A percentile compares a stretch with the other conserved stretches of the same genome.
phyloP scores from a whole-genome alignment of 2,113 vertebrate species.

The Urocolius indicus region DNA sequence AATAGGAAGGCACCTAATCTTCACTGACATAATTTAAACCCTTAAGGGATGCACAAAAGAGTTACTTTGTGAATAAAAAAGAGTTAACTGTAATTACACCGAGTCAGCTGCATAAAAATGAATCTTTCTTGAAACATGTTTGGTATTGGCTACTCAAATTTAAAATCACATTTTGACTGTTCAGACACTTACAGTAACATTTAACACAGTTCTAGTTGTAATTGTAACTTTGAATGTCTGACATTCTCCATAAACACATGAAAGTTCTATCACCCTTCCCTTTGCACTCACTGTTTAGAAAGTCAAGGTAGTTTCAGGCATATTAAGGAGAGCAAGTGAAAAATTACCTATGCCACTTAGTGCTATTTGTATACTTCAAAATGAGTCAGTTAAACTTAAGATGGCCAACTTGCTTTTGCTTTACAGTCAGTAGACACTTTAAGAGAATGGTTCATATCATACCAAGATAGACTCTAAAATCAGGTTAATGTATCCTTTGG shows the following conservation, averaged over 20 bases:
- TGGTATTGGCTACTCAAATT: neutral
- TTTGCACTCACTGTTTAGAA: neutral
- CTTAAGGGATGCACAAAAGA: neutral
- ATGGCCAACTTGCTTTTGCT: neutral
- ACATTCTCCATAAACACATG: neutral
- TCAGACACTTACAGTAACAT: neutral
- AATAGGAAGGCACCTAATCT: fast-evolving
- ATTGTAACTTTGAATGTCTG: neutral
- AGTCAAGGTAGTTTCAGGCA: neutral
- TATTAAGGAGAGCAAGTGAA: neutral
- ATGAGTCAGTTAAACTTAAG: neutral
- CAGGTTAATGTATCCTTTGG: fast-evolving
- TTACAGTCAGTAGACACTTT: neutral
- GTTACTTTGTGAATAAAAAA: neutral
- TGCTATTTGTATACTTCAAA: neutral
- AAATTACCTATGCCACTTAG: neutral
- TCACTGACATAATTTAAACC: neutral
- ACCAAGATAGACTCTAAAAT: neutral
- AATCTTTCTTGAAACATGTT: neutral
- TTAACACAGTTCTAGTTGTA: neutral
- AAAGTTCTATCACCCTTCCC: fast-evolving
- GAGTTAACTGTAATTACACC: fast-evolving
- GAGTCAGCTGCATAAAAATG: neutral
- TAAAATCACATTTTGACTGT: neutral
- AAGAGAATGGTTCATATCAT: neutral